A percentile compares a stretch with the other conserved stretches of the same genome.
phyloP scores from a whole-genome alignment of 2,113 vertebrate genomes.

The Zonotrichia leucophrys region DNA sequence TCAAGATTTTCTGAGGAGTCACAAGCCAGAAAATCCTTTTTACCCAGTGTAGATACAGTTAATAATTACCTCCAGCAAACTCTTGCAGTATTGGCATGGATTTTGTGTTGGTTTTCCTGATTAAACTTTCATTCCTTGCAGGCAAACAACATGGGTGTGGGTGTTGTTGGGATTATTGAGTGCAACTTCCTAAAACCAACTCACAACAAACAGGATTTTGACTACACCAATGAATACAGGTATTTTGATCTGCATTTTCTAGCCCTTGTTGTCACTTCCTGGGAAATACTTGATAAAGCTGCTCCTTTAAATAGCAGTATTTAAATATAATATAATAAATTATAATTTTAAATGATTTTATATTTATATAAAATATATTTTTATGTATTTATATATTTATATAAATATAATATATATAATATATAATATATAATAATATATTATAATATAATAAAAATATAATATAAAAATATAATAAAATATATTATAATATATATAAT shows the following conservation, averaged over 20 bases:
- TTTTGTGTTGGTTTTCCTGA: background rate
- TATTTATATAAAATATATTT: too few species aligned
- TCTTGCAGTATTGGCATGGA: background rate
- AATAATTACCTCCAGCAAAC: background rate
- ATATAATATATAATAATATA: too few species aligned
- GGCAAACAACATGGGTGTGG: slow-evolving; percentile 89
- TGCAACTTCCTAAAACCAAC: slow-evolving; percentile 94
- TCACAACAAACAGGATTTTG: slow-evolving; percentile 97
- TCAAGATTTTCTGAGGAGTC: background rate
- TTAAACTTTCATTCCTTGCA: slow-evolving; percentile 62
- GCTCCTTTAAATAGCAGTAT: background rate
- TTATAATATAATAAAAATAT: too few species aligned
- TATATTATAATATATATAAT: too few species aligned
- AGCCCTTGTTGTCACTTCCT: background rate
- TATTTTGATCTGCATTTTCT: slow-evolving; percentile 52
- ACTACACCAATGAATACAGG: slow-evolving; percentile 95
- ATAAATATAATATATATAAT: too few species aligned
- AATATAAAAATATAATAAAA: too few species aligned
- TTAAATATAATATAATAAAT: too few species aligned
- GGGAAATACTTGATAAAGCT: background rate
- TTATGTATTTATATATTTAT: too few species aligned
- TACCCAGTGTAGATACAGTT: background rate
- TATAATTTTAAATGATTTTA: too few species aligned
- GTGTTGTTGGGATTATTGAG: slow-evolving; percentile 92
- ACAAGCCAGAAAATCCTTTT: background rate